Evolutionary conservation across 2,797 vertebrate species (phyloP).

Genomic region (Macropus fuliginosus): DNA sequence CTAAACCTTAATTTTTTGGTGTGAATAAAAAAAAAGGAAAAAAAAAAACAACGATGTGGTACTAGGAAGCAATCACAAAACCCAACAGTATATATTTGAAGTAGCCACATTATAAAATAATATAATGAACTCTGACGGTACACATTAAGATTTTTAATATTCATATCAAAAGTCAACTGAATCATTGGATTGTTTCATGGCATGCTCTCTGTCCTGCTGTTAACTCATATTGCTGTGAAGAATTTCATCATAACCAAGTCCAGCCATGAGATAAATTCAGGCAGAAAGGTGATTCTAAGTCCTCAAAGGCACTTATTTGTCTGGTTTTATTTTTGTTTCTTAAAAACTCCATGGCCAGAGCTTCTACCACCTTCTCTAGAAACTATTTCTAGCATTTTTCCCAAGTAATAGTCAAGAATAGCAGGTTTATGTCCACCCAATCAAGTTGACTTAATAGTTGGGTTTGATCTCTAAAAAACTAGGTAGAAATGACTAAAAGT

Average conservation of each 20-base stretch:
- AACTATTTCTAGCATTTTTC: neutral
- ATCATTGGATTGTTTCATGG: neutral
- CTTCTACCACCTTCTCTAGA: neutral
- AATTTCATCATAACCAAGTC: neutral
- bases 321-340: neutral
- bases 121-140: neutral
- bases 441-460: neutral
- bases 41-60: too few relatives aligned
- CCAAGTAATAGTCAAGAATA: neutral
- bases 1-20: too few relatives aligned
- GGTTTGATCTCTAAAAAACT: neutral
- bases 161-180: neutral
- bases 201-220: neutral
- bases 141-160: neutral
- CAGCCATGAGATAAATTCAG: neutral
- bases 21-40: too few relatives aligned
- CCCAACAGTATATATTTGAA: too few relatives aligned
- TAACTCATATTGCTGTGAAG: neutral
- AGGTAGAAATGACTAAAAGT: neutral
- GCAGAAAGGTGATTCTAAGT: neutral
- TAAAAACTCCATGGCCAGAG: neutral
- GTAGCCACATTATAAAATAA: neutral
- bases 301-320: neutral
- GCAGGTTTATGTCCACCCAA: neutral
- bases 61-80: too few relatives aligned